A percentile compares a stretch with the other conserved stretches of the same genome.
phyloP scores from a whole-genome alignment of 2,888 invertebrate genomes.

The Leucoptera coffeella region DNA sequence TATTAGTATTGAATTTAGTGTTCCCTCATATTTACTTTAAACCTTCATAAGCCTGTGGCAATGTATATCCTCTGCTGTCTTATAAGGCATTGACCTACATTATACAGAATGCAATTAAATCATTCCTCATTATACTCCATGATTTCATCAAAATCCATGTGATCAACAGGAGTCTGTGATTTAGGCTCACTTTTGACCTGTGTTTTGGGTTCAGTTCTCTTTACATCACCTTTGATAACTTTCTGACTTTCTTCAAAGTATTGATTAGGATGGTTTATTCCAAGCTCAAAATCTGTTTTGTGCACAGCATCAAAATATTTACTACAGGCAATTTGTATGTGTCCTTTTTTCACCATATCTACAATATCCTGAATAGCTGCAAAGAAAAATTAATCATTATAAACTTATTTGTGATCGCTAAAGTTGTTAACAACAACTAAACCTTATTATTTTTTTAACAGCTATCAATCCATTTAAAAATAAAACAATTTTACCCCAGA shows the following conservation, averaged over 20 bases:
- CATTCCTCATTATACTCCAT: conserved; percentile 15
- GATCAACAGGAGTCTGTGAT: conserved; percentile 22
- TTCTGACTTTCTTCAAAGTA: conserved; percentile 80
- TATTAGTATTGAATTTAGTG: too few species aligned
- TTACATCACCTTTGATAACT: conserved; percentile 24
- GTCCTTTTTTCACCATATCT: conserved; percentile 66
- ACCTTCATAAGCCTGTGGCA: too few species aligned
- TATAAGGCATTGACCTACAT: too few species aligned
- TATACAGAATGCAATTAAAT: conserved; percentile 7
- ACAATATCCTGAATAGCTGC: conserved; percentile 65
- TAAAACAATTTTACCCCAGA: too few species aligned
- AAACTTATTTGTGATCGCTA: too few species aligned
- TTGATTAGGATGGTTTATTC: conserved; percentile 86
- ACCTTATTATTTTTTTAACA: too few species aligned
- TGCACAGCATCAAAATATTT: conserved; percentile 77
- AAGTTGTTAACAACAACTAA: too few species aligned
- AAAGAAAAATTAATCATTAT: too few species aligned
- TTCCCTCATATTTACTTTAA: too few species aligned
- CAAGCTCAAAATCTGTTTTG: conserved; percentile 55
- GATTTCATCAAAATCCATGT: conserved; percentile 33
- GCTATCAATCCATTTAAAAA: too few species aligned
- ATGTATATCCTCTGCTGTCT: too few species aligned
- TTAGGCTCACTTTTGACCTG: conserved; percentile 12
- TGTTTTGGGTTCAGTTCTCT: conserved; percentile 18
- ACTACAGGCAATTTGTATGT: conserved; percentile 86